Conservation (phyloP, 2,113 vertebrate species). For the Aleadryas rufinucha region DNA sequence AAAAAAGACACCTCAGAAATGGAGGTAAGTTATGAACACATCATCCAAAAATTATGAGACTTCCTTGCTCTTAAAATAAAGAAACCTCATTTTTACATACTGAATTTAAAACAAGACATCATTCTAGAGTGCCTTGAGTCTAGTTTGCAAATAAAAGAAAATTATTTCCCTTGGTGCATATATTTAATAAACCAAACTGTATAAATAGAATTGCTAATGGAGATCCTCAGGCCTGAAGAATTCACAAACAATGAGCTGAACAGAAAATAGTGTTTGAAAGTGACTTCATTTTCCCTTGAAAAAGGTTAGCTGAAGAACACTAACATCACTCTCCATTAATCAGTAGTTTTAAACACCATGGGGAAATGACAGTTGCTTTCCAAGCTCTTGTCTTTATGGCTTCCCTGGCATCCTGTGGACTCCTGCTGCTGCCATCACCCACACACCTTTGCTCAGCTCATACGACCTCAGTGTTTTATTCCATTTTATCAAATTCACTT, state of each 20-base stretch:
- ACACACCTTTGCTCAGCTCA: background rate
- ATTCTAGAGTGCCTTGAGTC: slow-evolving; percentile 7
- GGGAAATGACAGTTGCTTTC: background rate
- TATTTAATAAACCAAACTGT: slow-evolving; percentile 62
- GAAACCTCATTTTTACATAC: slow-evolving; percentile 35
- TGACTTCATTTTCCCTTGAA: background rate
- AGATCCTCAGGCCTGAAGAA: slow-evolving; percentile 2
- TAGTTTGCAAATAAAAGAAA: slow-evolving; percentile 50
- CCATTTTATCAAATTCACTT: background rate
- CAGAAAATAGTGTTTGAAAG: background rate
- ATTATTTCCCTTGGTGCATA: slow-evolving; percentile 52
- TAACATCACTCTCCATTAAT: background rate
- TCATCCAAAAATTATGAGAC: slow-evolving; percentile 29
- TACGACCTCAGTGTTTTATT: background rate
- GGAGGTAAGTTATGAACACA: slow-evolving; percentile 45
- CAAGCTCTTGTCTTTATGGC: background rate
- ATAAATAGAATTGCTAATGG: slow-evolving; percentile 48
- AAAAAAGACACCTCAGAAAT: slow-evolving; percentile 41
- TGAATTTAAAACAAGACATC: slow-evolving; percentile 39
- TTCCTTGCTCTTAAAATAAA: slow-evolving; percentile 60
- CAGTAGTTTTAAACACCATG: background rate
- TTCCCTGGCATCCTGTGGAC: background rate
- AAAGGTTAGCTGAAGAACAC: background rate
- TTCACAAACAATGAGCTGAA: background rate
- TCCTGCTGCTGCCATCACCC: background rate